Conservation (phyloP, 1,140 invertebrate species). For the Pseudomyrmex flavicornis region DNA sequence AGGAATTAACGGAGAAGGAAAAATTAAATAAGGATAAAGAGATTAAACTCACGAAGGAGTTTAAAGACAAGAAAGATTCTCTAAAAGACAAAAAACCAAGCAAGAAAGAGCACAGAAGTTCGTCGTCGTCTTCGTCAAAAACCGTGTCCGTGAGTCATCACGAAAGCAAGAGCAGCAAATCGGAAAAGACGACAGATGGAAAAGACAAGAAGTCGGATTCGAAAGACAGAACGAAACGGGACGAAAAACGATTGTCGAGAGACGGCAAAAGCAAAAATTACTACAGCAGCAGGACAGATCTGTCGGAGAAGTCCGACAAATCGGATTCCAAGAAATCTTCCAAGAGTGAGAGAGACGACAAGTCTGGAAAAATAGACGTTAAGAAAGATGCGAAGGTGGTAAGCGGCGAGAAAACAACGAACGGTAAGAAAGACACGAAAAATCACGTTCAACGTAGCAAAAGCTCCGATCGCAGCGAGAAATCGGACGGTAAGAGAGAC, state of each 20-base stretch:
- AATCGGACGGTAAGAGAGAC: slow-evolving; percentile 75
- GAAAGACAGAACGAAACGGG: slow-evolving; percentile 83
- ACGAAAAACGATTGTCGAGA: slow-evolving; percentile 73
- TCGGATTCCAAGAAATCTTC: slow-evolving; percentile 57
- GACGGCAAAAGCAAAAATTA: slow-evolving; percentile 74
- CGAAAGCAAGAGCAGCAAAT: slow-evolving; percentile 66
- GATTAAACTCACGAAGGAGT: slow-evolving; percentile 70
- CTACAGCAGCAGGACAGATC: slow-evolving; percentile 56
- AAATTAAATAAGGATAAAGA: slow-evolving; percentile 80
- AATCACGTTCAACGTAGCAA: slow-evolving; percentile 66
- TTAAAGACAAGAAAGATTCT: slow-evolving; percentile 76
- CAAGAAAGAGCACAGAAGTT: slow-evolving; percentile 79
- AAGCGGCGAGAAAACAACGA: slow-evolving; percentile 64
- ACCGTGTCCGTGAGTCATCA: slow-evolving; percentile 71
- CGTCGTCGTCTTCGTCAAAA: slow-evolving; percentile 68
- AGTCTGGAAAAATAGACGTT: slow-evolving; percentile 56
- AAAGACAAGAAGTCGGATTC: slow-evolving; percentile 78
- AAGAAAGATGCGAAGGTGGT: slow-evolving; percentile 64
- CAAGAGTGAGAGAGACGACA: slow-evolving; percentile 71
- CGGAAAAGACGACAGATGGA: slow-evolving; percentile 71
- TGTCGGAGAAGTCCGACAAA: slow-evolving; percentile 62
- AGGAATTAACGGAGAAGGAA: slow-evolving; percentile 84
- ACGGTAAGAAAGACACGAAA: slow-evolving; percentile 74
- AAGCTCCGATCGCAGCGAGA: slow-evolving; percentile 72
- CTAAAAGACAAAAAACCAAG: slow-evolving; percentile 75